These are phyloP conservation scores for Notarius quadriscutis DNA, from an alignment of 2,113 vertebrate species.

Conservation along the genomic window DNA sequence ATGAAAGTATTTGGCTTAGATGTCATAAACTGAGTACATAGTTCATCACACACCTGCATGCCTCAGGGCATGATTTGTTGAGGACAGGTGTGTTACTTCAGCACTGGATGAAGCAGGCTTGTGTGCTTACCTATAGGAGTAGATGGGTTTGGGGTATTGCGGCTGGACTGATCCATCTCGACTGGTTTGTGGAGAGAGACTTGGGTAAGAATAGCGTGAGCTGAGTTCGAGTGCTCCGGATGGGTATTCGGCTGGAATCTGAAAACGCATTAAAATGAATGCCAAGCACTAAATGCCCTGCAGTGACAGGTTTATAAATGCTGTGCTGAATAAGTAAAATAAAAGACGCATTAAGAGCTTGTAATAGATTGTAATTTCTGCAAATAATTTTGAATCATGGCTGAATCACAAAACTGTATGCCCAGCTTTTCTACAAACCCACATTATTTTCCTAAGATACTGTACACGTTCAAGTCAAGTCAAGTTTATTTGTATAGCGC, in stretches of 20 bases:
- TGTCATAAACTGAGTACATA: constrained; percentile 14
- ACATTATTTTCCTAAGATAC: background rate
- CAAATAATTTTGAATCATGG: background rate
- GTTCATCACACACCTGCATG: constrained; percentile 41
- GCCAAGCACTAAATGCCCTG: background rate
- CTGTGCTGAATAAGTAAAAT: background rate
- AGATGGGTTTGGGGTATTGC: constrained; percentile 94
- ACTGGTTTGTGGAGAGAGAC: constrained; percentile 73
- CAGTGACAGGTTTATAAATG: background rate
- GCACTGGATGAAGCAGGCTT: background rate
- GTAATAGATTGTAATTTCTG: background rate
- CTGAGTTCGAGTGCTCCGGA: constrained; percentile 71
- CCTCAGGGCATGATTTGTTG: constrained; percentile 15
- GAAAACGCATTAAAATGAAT: constrained; percentile 47
- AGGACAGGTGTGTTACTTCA: constrained; percentile 23
- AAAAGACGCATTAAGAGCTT: background rate
- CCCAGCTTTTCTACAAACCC: background rate
- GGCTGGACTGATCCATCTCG: constrained; percentile 73
- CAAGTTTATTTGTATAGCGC: no score
- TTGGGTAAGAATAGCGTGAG: constrained; percentile 81
- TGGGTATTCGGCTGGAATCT: constrained; percentile 79
- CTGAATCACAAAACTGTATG: background rate
- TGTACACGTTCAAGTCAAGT: background rate
- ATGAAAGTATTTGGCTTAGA: constrained; percentile 7
- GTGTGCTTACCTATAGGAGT: constrained; percentile 90